These are phyloP conservation scores for Napeogenes sylphis DNA, from an alignment of 2,888 invertebrate genomes.

Conservation along the genomic window DNA sequence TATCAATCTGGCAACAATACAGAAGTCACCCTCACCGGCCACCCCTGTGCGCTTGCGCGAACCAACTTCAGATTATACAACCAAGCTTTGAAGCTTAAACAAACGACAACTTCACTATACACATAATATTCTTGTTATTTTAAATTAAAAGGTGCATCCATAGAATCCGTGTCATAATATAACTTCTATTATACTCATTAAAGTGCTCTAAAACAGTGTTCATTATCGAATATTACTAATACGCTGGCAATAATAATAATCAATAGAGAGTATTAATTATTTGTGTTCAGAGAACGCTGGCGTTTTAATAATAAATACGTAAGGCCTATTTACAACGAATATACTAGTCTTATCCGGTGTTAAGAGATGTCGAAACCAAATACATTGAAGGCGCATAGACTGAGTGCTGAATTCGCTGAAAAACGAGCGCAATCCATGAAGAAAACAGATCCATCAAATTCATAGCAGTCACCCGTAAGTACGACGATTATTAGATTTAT, in stretches of 20 bases:
- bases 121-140: slow-evolving; percentile 67
- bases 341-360: slow-evolving; percentile 41
- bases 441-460: slow-evolving; percentile 63
- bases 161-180: slow-evolving; percentile 61
- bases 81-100: slow-evolving; percentile 51
- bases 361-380: slow-evolving; percentile 70
- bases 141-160: slow-evolving; percentile 59
- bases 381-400: slow-evolving; percentile 70
- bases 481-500: slow-evolving; percentile 22
- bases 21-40: slow-evolving; percentile 52
- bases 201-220: slow-evolving; percentile 18
- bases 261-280: slow-evolving; percentile 71
- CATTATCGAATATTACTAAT: slow-evolving; percentile 12
- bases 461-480: slow-evolving; percentile 76
- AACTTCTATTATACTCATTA: slow-evolving; percentile 27
- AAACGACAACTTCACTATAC: slow-evolving; percentile 73
- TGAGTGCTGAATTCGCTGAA: slow-evolving; percentile 72
- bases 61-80: slow-evolving; percentile 57
- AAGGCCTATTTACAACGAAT: slow-evolving; percentile 37
- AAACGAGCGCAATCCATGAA: slow-evolving; percentile 63
- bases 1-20: slow-evolving; percentile 67
- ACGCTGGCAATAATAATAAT: slow-evolving; percentile 57
- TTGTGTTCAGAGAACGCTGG: slow-evolving; percentile 62
- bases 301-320: slow-evolving; percentile 43
- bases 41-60: slow-evolving; percentile 69